A percentile compares a stretch with the other conserved stretches of the same genome.
Conservation (phyloP, 2,113 vertebrate genomes). For the Campylorhamphus procurvoides region DNA sequence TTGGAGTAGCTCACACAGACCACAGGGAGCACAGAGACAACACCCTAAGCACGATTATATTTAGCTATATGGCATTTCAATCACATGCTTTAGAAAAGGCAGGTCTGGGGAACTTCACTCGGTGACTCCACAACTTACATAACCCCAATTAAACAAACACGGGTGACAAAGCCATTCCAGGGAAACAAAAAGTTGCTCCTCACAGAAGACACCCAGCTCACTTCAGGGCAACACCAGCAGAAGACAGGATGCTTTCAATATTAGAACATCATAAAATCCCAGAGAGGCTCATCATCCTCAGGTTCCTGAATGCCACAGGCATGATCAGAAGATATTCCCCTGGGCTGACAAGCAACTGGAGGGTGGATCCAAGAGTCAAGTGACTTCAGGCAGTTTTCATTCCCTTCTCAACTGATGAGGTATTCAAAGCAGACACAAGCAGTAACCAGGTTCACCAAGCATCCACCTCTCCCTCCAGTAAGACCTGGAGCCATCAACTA, state of each 20-base stretch:
- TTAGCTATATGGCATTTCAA: background rate
- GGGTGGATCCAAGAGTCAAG: background rate
- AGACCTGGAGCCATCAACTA: background rate
- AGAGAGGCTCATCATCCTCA: background rate
- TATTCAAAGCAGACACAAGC: background rate
- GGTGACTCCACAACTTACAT: background rate
- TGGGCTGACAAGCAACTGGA: background rate
- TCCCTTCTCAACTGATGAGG: background rate
- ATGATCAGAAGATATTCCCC: background rate
- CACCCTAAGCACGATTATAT: background rate
- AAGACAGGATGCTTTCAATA: background rate
- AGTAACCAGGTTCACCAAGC: background rate
- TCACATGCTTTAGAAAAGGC: background rate
- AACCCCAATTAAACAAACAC: fast-evolving
- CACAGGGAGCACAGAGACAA: background rate
- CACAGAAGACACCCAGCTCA: background rate
- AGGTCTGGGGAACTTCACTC: background rate
- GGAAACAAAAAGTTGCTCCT: fast-evolving
- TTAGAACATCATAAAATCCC: background rate
- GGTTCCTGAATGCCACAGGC: fast-evolving
- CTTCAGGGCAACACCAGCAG: background rate
- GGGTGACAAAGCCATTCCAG: background rate
- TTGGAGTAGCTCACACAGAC: background rate
- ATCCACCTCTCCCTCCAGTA: background rate
- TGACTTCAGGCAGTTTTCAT: background rate